Evolutionary conservation across 2,797 vertebrate genomes (phyloP), one percentile per base, ranked within the genome.

Genomic region (Brotula barbata): DNA sequence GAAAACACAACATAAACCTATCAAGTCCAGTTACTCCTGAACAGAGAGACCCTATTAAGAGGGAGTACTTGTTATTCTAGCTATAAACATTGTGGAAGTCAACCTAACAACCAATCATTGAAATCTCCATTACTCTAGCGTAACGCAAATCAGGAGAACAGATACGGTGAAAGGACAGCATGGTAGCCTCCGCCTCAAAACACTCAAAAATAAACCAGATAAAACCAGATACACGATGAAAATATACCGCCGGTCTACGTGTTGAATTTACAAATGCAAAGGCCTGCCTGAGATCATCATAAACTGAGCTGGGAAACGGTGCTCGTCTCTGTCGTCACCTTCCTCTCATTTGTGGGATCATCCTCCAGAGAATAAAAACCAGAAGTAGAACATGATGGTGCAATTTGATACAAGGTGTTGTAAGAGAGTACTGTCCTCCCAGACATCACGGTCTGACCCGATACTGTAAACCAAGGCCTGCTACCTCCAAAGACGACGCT

Each of bases 1-100:
- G 43, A 80, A 76, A 75, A 58, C 67, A 60, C 50, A 83, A 43
- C 50, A 63, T 56, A 66, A 67, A 57, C 50, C 58, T 69, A 58
- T 25, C 69, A 75, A 56, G 34, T 64, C 62, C 73, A 80, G 63
- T 58, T 77, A 53, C 67, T 74, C 64, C 33, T 16, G 39, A 25
- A 49, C 68, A 60, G 34, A 58, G 71, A 53, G 44, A 73, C 56
- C 71, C 62, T 54, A 68, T 76, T 59, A 62, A 66, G 57, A 58
- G 28, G 64, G 55, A 71, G 73, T 48, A 70, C 42, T 66, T 57
- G 46, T 52, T 63, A 62, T 58, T 62, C 37, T 75, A 34, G 12
- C 57, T 78, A 71, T 67, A 62, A 73, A 75, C 76, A 66, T 65
- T 68, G 66, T 47, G 56, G 56, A 57, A 46, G 36, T 66, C 4